Evolutionary conservation across 2,888 invertebrate species (phyloP).

Genomic region (Agonum fuliginosum): DNA sequence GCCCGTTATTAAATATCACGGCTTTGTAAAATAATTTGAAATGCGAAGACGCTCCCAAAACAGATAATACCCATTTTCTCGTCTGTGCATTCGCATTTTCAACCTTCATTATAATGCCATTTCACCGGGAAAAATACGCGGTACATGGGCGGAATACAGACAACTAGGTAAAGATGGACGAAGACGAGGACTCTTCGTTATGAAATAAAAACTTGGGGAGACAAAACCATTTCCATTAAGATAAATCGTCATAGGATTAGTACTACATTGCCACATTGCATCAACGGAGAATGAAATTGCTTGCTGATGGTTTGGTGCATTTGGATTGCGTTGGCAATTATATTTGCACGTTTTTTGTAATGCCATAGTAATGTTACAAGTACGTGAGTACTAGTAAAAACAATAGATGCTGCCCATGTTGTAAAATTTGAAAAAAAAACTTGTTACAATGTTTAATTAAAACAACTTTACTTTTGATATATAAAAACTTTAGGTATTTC

Average conservation of each 20-base stretch:
- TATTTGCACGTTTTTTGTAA: too few relatives aligned
- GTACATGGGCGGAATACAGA: not conserved
- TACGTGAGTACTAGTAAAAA: too few relatives aligned
- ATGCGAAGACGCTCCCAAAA: constrained; percentile 49
- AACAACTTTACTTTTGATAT: too few relatives aligned
- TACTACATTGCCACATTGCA: not conserved
- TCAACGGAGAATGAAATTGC: not conserved
- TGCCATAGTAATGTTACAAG: too few relatives aligned
- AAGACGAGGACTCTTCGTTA: not conserved
- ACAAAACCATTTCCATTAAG: not conserved
- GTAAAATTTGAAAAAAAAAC: too few relatives aligned
- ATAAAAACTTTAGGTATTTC: too few relatives aligned
- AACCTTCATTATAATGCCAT: constrained; percentile 48
- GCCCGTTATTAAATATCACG: constrained; percentile 48
- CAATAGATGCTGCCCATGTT: too few relatives aligned
- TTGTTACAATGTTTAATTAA: too few relatives aligned
- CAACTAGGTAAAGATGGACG: not conserved
- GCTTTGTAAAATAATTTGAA: constrained; percentile 53
- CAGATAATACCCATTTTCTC: constrained; percentile 52
- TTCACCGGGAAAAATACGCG: constrained; percentile 1
- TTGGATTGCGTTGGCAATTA: too few relatives aligned
- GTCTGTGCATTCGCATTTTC: constrained; percentile 54
- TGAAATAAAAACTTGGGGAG: constrained; percentile 10
- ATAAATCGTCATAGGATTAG: constrained; percentile 11
- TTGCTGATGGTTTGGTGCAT: too few relatives aligned